phyloP scores from a whole-genome alignment of 2,113 vertebrate genomes.

The Nannobrachium achirus region DNA sequence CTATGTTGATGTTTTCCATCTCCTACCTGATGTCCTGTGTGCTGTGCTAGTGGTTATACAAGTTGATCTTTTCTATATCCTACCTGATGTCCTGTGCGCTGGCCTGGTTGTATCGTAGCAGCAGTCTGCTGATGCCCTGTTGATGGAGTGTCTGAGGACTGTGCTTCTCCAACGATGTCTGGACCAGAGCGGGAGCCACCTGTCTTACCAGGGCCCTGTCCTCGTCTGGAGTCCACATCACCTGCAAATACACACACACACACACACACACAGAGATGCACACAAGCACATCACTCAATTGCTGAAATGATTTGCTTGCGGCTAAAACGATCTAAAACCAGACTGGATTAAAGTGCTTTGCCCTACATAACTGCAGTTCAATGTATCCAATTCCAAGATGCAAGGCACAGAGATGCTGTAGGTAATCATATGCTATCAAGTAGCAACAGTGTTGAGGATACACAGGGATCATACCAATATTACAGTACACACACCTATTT shows the following conservation, averaged over 20 bases:
- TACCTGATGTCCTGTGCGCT: conserved; percentile 86
- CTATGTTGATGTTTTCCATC: background rate
- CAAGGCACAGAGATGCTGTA: too few species aligned
- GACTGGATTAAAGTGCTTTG: too few species aligned
- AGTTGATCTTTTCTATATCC: background rate
- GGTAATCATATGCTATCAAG: too few species aligned
- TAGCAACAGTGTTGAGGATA: too few species aligned
- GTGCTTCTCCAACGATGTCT: conserved; percentile 84
- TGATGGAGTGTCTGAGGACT: conserved; percentile 68
- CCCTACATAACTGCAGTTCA: too few species aligned
- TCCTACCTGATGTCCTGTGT: conserved; percentile 85
- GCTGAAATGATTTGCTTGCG: background rate
- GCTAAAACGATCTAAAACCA: too few species aligned
- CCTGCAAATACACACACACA: conserved; percentile 70
- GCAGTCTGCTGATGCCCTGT: conserved; percentile 82
- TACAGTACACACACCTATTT: too few species aligned
- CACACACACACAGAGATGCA: background rate
- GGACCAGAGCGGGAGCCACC: conserved; percentile 86
- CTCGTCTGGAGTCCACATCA: conserved; percentile 88
- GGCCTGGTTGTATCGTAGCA: conserved; percentile 91
- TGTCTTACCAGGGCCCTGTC: conserved; percentile 82
- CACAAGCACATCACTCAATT: background rate
- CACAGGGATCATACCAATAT: too few species aligned
- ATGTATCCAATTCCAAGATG: too few species aligned
- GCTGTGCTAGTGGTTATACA: too few species aligned